These are phyloP conservation scores for Nezara viridula DNA, from an alignment of 2,888 invertebrate genomes.

Conservation along the genomic window DNA sequence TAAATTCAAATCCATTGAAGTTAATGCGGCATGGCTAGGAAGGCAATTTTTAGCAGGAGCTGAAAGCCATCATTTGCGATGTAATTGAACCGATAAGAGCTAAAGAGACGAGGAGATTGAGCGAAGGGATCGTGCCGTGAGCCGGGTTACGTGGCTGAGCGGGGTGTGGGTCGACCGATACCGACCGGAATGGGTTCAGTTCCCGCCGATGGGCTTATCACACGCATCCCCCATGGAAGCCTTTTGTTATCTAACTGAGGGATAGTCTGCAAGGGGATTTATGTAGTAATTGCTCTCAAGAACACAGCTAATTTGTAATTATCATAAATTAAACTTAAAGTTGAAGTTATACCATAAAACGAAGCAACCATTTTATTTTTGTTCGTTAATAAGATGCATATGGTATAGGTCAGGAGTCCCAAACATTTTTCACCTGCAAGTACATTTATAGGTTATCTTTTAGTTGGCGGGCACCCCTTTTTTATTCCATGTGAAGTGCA, in stretches of 20 bases:
- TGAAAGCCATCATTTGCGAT: not conserved
- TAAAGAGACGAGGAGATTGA: not conserved
- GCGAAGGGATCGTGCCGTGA: not conserved
- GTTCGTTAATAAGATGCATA: too few species aligned
- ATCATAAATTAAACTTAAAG: too few species aligned
- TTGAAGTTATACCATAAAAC: too few species aligned
- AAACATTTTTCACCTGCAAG: too few species aligned
- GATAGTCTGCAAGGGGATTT: not conserved
- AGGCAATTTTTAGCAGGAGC: not conserved
- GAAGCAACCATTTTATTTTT: too few species aligned
- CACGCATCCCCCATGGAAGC: not conserved
- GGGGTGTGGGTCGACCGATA: not conserved
- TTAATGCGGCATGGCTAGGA: not conserved
- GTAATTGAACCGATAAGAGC: conserved; percentile 1
- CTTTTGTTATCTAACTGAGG: not conserved
- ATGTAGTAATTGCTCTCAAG: too few species aligned
- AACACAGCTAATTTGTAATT: too few species aligned
- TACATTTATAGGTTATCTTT: too few species aligned
- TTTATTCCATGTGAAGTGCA: too few species aligned
- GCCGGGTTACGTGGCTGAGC: not conserved
- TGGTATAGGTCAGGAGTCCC: too few species aligned
- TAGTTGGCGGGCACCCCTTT: too few species aligned
- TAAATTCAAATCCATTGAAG: not conserved
- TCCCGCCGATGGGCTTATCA: not conserved
- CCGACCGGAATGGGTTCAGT: not conserved